These are phyloP conservation scores for Brachyopa scutellaris DNA, from an alignment of 2,888 invertebrate species.

Conservation along the genomic window DNA sequence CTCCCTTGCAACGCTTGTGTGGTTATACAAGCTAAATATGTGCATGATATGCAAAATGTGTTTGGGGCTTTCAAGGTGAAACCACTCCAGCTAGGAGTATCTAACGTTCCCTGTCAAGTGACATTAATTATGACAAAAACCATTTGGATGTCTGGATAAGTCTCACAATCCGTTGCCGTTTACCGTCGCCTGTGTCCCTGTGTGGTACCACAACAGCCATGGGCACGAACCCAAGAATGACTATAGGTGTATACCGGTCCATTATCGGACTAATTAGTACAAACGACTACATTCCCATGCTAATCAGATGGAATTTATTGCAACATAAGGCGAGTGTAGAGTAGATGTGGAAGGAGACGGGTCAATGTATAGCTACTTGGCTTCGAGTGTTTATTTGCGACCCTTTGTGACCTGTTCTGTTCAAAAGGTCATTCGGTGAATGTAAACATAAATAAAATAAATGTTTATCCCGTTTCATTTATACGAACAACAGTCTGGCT, in stretches of 20 bases:
- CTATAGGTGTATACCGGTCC: neutral
- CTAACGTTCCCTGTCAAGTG: neutral
- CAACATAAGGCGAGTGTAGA: neutral
- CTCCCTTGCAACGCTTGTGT: neutral
- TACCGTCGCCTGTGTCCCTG: neutral
- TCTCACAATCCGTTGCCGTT: neutral
- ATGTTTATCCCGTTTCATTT: neutral
- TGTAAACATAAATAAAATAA: constrained; percentile 9
- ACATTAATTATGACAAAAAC: constrained; percentile 47
- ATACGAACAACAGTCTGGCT: constrained; percentile 10
- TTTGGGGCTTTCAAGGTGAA: constrained; percentile 17
- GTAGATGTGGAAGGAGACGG: neutral
- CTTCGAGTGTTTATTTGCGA: too few species aligned
- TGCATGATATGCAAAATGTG: constrained; percentile 25
- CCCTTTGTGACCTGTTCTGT: neutral
- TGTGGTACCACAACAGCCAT: constrained; percentile 4
- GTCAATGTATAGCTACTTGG: neutral
- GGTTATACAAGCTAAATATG: constrained; percentile 11
- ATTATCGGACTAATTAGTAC: constrained; percentile 50
- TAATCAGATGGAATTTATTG: constrained; percentile 50
- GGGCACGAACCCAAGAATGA: constrained; percentile 9
- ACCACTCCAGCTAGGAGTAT: neutral
- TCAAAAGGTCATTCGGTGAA: constrained; percentile 15
- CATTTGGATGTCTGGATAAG: constrained; percentile 35
- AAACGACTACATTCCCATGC: constrained; percentile 34